phyloP scores from a whole-genome alignment of 2,888 invertebrate species.

The Asteroscopus sphinx region DNA sequence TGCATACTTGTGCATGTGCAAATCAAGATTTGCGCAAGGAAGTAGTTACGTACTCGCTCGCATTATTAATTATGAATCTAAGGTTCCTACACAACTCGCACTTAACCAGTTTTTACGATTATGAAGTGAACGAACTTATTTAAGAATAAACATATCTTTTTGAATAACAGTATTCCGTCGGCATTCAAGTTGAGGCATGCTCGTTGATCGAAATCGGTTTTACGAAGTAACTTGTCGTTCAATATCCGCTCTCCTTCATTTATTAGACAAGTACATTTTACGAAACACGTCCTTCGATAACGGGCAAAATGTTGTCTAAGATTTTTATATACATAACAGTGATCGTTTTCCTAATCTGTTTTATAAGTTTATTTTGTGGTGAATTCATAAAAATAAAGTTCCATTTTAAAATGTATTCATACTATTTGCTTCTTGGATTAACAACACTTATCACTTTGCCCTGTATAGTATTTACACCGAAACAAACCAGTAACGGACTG shows the following conservation, averaged over 20 bases:
- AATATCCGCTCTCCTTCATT: conserved; percentile 11
- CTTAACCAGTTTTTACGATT: too few species aligned
- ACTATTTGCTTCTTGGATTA: conserved; percentile 19
- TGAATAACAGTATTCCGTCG: conserved; percentile 13
- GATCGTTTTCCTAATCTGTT: conserved; percentile 15
- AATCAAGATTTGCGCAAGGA: too few species aligned
- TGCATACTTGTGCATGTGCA: too few species aligned
- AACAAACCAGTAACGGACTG: conserved; percentile 29
- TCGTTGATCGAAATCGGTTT: conserved; percentile 10
- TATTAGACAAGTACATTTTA: conserved; percentile 4
- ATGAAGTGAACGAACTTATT: too few species aligned
- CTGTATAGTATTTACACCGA: conserved; percentile 30
- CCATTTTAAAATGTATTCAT: conserved; percentile 19
- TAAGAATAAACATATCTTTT: too few species aligned
- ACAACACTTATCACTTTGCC: conserved; percentile 16
- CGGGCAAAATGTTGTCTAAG: conserved; percentile 12
- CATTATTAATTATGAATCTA: too few species aligned
- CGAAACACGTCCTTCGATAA: not conserved
- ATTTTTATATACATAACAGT: conserved; percentile 20
- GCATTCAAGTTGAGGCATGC: conserved; percentile 9
- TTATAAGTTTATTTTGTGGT: conserved; percentile 14
- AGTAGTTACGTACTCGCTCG: too few species aligned
- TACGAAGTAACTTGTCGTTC: not conserved
- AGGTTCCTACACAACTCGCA: too few species aligned
- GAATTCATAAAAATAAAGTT: conserved; percentile 22